A percentile compares a stretch with the other conserved stretches of the same genome.
Evolutionary conservation across 2,797 vertebrate species (phyloP).

Genomic region (Xyrichtys novacula): DNA sequence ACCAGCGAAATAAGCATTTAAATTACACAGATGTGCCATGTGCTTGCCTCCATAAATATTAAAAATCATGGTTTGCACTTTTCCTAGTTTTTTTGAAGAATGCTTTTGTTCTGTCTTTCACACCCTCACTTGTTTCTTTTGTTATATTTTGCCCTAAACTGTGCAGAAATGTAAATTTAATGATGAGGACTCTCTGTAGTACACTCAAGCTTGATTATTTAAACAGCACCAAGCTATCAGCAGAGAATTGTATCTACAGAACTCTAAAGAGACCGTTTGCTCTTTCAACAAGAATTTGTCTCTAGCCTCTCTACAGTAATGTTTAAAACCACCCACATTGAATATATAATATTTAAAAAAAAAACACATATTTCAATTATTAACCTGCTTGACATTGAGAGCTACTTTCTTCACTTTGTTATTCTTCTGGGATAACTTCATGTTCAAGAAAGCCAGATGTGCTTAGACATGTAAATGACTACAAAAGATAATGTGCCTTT

Average conservation of each 20-base stretch:
- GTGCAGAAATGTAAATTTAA: constrained; percentile 43
- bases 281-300: constrained; percentile 32
- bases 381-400: constrained; percentile 4
- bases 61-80: constrained; percentile 13
- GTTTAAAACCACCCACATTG: constrained; percentile 16
- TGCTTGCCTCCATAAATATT: constrained; percentile 5
- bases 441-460: not conserved
- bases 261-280: constrained; percentile 26
- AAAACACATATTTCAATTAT: constrained; percentile 21
- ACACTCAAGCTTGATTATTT: constrained; percentile 49
- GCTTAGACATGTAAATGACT: not conserved
- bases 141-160: constrained; percentile 21
- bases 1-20: constrained; percentile 14
- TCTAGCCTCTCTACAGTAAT: constrained; percentile 24
- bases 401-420: not conserved
- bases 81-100: constrained; percentile 14
- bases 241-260: constrained; percentile 22
- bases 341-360: constrained; percentile 27
- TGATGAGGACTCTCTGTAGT: constrained; percentile 44
- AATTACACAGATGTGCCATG: constrained; percentile 7
- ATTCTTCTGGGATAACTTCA: not conserved
- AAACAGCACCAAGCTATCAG: constrained; percentile 48
- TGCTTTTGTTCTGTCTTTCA: not conserved
- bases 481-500: not conserved
- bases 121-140: not conserved